Base-by-base conservation (phyloP, 2,888 invertebrate species). In the Micoletzkya japonica region DNA sequence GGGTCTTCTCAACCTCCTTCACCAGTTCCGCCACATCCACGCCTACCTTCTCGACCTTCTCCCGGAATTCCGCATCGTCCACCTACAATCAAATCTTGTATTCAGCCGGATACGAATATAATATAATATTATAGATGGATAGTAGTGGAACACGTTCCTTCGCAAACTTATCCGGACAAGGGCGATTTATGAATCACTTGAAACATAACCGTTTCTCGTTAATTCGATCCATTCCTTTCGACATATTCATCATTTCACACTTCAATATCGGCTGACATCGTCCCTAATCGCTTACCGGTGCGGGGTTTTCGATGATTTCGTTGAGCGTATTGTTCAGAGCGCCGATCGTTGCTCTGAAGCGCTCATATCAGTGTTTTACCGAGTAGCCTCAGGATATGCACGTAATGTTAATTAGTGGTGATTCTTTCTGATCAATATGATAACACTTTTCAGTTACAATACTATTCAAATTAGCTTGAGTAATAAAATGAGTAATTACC, bases 271-370 rank as follows among this genome's bases (percentile, higher is more conserved):
- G 17, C 17, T 28, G 6, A 26, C 14, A 59, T 44, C 20, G 66
- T 14, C 10, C 20, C 93, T 92, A 26, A 61, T 26, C 6, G 36
- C 59, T 68, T n/a, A 79, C 79, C 57, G 79, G 79, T 0, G 93
- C 93, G 0, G 96, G 95, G 34, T 93, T 93, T 84, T 92, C 92
- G n/a, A 93, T 92, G 72, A 98, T 95, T 85, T 94, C 93, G 37
- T 91, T 90, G 26, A 95, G 88, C 36, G 91, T 89, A 68, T 90
- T 90, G 77, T 91, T 90, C 34, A 98, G 89, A 71, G 91, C 90
- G 2, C 88, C 88, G 63, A 95, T 87, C 81, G 92, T 92, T 32
- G 86, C 87, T 71, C 64, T 66, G 64, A 1, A 66, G 37, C 17
- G 24, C 2, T 10, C 2, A n/a, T 2, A 1, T 58, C 36, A 3